These are phyloP conservation scores for Cynodonichthys magdalenae DNA, from an alignment of 2,797 vertebrate species.

Conservation along the genomic window DNA sequence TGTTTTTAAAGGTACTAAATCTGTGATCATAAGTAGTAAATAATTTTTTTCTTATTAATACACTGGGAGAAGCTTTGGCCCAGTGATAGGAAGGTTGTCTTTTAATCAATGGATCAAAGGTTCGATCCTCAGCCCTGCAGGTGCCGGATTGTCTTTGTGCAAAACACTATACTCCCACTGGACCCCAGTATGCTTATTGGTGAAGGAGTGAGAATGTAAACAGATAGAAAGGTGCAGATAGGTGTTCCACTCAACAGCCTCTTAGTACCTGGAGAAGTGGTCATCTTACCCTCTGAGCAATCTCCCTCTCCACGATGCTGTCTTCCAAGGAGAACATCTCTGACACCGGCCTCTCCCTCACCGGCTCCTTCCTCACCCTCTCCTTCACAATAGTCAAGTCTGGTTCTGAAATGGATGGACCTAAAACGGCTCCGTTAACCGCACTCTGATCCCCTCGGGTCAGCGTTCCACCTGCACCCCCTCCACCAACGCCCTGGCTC, in stretches of 20 bases:
- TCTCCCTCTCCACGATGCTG: constrained; percentile 96
- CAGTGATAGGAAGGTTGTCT: too few species aligned
- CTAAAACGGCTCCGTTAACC: constrained; percentile 86
- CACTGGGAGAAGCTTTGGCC: too few species aligned
- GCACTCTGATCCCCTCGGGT: constrained; percentile 85
- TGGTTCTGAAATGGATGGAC: constrained; percentile 95
- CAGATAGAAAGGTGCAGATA: neutral
- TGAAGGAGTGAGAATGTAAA: too few species aligned
- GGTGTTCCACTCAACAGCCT: neutral
- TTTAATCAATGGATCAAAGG: too few species aligned
- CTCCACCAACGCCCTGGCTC: constrained; percentile 75
- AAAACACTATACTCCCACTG: too few species aligned
- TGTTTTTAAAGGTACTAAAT: too few species aligned
- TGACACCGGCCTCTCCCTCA: constrained; percentile 95
- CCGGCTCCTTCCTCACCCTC: constrained; percentile 91
- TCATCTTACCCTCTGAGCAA: constrained; percentile 89
- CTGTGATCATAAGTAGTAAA: too few species aligned
- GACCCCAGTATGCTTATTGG: too few species aligned
- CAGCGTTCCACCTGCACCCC: constrained; percentile 75
- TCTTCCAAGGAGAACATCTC: constrained; percentile 98
- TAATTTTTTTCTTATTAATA: too few species aligned
- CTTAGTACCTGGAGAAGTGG: neutral
- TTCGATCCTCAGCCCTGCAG: too few species aligned
- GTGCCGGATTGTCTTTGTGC: too few species aligned
- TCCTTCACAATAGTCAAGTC: constrained; percentile 97